These are phyloP conservation scores for Hippoglossus stenolepis DNA, from an alignment of 2,113 vertebrate species.

Conservation along the genomic window DNA sequence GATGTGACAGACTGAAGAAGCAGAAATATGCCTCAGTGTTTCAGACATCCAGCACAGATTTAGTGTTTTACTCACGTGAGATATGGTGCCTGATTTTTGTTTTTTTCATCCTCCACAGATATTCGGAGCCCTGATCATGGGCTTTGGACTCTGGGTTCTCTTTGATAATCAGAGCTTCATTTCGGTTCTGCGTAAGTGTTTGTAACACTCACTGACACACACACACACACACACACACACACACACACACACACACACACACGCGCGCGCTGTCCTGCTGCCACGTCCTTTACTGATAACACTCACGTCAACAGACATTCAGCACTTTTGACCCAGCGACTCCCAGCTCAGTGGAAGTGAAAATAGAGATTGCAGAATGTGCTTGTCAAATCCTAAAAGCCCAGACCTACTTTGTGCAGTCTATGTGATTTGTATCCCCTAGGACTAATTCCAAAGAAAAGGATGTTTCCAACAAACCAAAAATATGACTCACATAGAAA, in stretches of 20 bases:
- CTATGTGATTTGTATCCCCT: slow-evolving; percentile 33
- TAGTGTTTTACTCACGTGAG: slow-evolving; percentile 3
- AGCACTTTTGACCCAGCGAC: slow-evolving; percentile 7
- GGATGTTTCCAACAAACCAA: slow-evolving; percentile 38
- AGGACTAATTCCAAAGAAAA: slow-evolving; percentile 24
- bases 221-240: slow-evolving; percentile 7
- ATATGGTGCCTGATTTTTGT: slow-evolving; percentile 30
- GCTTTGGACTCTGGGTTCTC: slow-evolving; percentile 94
- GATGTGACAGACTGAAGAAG: slow-evolving; percentile 38
- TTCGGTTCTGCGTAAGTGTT: slow-evolving; percentile 87
- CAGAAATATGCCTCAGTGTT: not conserved
- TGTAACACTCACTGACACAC: not conserved
- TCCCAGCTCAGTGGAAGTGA: not conserved
- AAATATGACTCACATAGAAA: slow-evolving; percentile 45
- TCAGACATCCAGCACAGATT: slow-evolving; percentile 12
- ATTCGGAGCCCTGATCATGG: slow-evolving; percentile 91
- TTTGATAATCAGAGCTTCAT: slow-evolving; percentile 93
- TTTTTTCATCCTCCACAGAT: slow-evolving; percentile 78
- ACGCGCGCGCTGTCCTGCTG: not conserved
- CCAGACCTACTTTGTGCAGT: slow-evolving; percentile 14
- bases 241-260: slow-evolving; percentile 10
- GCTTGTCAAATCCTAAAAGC: slow-evolving; percentile 32
- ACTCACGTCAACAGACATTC: not conserved
- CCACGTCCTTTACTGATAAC: slow-evolving; percentile 11
- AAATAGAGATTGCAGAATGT: slow-evolving; percentile 9